Percentiles rank a stretch among this genome's conserved stretches.
Evolutionary conservation across 2,113 vertebrate genomes (phyloP).

Genomic region (Saguinus imperator): DNA sequence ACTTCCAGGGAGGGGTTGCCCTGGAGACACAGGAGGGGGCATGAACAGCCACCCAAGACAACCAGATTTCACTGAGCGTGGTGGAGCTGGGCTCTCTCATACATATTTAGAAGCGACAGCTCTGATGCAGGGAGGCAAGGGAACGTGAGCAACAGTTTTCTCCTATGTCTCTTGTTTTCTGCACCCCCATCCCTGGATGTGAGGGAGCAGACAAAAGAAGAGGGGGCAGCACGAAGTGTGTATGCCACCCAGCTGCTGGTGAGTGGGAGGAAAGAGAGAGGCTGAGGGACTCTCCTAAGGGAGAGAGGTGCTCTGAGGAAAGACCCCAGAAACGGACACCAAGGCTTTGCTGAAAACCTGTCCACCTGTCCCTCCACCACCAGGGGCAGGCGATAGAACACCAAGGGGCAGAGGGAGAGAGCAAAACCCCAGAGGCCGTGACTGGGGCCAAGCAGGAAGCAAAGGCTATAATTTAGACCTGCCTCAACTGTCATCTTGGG

Average conservation of each 20-base stretch:
- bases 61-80: background rate
- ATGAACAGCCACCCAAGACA: background rate
- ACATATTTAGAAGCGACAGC: slow-evolving; percentile 51
- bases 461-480: background rate
- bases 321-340: background rate
- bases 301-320: background rate
- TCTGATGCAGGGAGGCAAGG: slow-evolving; percentile 28
- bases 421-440: background rate
- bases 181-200: background rate
- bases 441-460: accelerated
- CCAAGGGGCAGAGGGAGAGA: accelerated
- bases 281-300: background rate
- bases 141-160: slow-evolving; percentile 55
- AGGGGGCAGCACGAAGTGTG: background rate
- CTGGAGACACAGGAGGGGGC: background rate
- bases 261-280: background rate
- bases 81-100: slow-evolving; percentile 1
- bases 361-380: background rate
- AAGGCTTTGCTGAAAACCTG: background rate
- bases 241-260: background rate
- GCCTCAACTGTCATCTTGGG: too few relatives aligned
- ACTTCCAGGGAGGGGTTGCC: background rate
- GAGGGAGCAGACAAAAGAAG: background rate
- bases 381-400: too few relatives aligned
- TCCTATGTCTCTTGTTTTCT: background rate